phyloP scores from a whole-genome alignment of 23 tunicate genomes.

The Ciona savignyi region DNA sequence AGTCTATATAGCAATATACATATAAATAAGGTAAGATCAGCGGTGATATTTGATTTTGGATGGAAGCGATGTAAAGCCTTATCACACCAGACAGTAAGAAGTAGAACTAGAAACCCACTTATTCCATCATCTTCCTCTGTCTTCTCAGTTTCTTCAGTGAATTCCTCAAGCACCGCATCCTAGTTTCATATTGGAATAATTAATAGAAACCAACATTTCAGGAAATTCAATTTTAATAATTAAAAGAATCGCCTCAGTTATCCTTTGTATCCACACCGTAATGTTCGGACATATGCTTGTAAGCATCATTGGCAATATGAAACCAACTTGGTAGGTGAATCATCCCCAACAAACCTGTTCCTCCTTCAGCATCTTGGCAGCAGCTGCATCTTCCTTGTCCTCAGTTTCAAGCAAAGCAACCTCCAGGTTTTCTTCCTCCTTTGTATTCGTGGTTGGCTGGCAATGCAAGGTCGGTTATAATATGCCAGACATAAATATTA shows the following conservation, averaged over 20 bases:
- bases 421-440: slow-evolving; percentile 41
- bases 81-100: neutral
- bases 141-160: slow-evolving; percentile 44
- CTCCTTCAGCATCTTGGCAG: slow-evolving; percentile 60
- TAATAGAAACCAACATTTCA: too few relatives aligned
- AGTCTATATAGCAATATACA: too few relatives aligned
- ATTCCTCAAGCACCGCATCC: slow-evolving; percentile 89
- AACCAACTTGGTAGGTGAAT: neutral
- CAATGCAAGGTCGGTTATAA: neutral
- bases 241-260: neutral
- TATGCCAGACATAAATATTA: too few relatives aligned
- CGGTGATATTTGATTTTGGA: too few relatives aligned
- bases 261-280: slow-evolving; percentile 9
- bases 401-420: slow-evolving; percentile 68
- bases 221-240: neutral
- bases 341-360: slow-evolving; percentile 54
- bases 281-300: slow-evolving; percentile 71
- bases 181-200: neutral
- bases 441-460: neutral
- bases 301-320: slow-evolving; percentile 36
- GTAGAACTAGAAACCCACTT: neutral
- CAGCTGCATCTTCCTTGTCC: slow-evolving; percentile 85
- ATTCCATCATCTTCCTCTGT: slow-evolving; percentile 32
- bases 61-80: too few relatives aligned
- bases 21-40: too few relatives aligned